These are phyloP conservation scores for Thumatha senex DNA, from an alignment of 2,888 invertebrate genomes.

Conservation along the genomic window DNA sequence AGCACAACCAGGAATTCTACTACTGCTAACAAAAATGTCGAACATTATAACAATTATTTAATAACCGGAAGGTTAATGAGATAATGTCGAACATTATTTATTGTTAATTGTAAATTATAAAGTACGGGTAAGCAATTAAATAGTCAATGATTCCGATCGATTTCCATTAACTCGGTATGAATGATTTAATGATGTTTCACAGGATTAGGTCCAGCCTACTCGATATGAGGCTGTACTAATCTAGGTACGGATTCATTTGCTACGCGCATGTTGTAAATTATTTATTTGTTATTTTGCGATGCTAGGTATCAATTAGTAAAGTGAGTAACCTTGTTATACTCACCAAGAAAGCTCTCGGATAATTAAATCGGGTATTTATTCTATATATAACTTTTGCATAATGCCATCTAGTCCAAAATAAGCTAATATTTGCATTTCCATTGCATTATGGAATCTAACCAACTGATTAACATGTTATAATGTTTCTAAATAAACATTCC, in stretches of 20 bases:
- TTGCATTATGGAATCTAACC: too few species aligned
- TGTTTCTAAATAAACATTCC: too few species aligned
- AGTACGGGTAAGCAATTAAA: slow-evolving; percentile 43
- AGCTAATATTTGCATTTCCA: too few species aligned
- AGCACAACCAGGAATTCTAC: not conserved
- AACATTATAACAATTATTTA: slow-evolving; percentile 30
- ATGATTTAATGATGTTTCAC: slow-evolving; percentile 36
- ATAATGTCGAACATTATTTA: slow-evolving; percentile 43
- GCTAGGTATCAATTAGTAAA: not conserved
- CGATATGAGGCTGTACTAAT: slow-evolving; percentile 14
- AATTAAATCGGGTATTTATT: too few species aligned
- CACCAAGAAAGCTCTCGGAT: too few species aligned
- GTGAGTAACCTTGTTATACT: too few species aligned
- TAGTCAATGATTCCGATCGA: slow-evolving; percentile 38
- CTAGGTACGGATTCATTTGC: slow-evolving; percentile 3
- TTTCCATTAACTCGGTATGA: slow-evolving; percentile 31
- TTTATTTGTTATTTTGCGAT: not conserved
- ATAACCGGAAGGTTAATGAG: slow-evolving; percentile 40
- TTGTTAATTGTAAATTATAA: slow-evolving; percentile 47
- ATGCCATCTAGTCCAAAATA: too few species aligned
- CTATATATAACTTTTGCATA: too few species aligned
- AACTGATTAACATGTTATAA: too few species aligned
- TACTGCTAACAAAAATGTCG: not conserved
- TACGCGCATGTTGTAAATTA: not conserved
- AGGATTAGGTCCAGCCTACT: slow-evolving; percentile 41